phyloP scores from a whole-genome alignment of 2,888 invertebrate genomes.

The Nemoura dubitans region DNA sequence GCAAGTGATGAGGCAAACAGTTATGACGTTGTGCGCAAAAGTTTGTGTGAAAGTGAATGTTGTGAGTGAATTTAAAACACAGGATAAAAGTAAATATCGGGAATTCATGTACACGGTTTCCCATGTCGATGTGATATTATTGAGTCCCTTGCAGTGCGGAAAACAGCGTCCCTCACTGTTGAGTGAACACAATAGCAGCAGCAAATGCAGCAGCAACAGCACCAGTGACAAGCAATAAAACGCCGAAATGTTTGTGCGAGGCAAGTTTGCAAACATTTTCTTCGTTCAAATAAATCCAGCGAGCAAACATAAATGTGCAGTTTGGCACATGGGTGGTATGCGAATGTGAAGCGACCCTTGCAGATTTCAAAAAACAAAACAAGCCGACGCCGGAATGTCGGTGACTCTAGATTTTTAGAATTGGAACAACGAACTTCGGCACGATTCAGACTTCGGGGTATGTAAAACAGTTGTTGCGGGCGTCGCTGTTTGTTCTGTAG shows the following conservation, averaged over 20 bases:
- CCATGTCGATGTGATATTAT: not conserved
- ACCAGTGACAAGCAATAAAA: not conserved
- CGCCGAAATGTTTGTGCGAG: not conserved
- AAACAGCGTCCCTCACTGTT: not conserved
- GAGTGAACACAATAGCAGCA: not conserved
- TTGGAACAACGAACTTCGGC: not conserved
- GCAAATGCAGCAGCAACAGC: not conserved
- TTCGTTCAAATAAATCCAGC: not conserved
- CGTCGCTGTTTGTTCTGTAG: not conserved
- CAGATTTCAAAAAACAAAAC: not conserved
- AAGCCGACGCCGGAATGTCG: not conserved
- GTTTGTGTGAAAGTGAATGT: not conserved
- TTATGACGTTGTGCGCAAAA: not conserved
- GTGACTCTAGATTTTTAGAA: not conserved
- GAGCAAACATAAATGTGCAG: not conserved
- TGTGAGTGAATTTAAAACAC: not conserved
- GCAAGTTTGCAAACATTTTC: constrained; percentile 7
- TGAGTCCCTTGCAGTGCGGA: not conserved
- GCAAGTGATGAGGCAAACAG: not conserved
- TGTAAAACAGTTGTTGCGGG: not conserved
- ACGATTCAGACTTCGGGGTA: not conserved
- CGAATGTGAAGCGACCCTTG: not conserved
- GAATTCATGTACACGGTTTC: not conserved
- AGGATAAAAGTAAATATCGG: not conserved
- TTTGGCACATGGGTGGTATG: not conserved